Percentiles rank a stretch among this genome's conserved stretches.
phyloP scores from a whole-genome alignment of 2,113 vertebrate species.

The Eurystomus gularis region DNA sequence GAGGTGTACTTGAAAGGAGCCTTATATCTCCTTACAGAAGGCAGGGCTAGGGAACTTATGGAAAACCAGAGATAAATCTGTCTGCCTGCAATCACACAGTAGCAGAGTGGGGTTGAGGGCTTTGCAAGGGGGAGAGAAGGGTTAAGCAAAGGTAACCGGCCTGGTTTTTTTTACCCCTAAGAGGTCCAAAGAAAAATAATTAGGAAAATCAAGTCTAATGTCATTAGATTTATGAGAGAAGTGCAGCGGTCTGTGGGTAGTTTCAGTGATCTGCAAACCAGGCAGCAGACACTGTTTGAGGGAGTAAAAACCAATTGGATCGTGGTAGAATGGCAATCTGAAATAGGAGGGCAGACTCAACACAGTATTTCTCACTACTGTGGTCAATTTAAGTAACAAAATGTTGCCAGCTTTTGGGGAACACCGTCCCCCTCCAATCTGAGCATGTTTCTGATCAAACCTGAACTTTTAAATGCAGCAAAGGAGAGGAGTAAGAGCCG shows the following conservation, averaged over 20 bases:
- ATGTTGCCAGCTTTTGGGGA: not conserved
- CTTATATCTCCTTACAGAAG: not conserved
- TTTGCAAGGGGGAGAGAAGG: not conserved
- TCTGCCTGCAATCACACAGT: fast-evolving
- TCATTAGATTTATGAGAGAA: not conserved
- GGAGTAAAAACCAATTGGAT: not conserved
- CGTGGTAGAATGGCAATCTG: not conserved
- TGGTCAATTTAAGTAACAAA: conserved; percentile 9
- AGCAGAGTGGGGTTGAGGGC: not conserved
- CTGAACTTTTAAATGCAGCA: not conserved
- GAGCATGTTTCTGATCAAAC: not conserved
- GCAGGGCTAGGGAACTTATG: not conserved
- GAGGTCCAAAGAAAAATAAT: not conserved
- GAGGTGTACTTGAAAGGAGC: not conserved
- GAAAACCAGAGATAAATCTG: not conserved
- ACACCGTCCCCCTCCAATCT: not conserved
- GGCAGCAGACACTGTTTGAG: not conserved
- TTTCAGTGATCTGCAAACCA: not conserved
- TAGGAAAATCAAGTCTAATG: not conserved
- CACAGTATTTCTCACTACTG: not conserved
- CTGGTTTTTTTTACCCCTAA: not conserved
- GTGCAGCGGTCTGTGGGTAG: not conserved
- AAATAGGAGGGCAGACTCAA: not conserved
- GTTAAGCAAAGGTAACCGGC: not conserved
- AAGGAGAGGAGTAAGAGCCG: not conserved